phyloP scores from a whole-genome alignment of 2,888 invertebrate species.

The Parnassius orleans region DNA sequence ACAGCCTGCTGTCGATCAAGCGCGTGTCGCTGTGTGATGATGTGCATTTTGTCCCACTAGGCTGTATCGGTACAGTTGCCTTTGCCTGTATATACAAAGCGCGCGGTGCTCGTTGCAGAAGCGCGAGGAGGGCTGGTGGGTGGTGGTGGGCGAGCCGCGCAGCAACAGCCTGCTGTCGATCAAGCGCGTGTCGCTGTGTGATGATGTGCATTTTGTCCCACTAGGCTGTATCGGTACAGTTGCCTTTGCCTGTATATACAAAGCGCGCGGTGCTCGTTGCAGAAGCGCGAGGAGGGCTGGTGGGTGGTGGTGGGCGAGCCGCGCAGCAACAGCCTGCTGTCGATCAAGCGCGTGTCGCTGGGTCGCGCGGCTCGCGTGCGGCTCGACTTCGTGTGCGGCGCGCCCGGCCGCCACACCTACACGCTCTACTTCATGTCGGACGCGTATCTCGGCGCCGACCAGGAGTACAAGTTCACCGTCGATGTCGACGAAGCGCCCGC shows the following conservation, averaged over 20 bases:
- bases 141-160: conserved; percentile 98
- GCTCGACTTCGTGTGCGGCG: conserved; percentile 96
- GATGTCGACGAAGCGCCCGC: conserved; percentile 83
- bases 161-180: conserved; percentile 97
- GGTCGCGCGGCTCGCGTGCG: conserved; percentile 93
- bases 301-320: conserved; percentile 48
- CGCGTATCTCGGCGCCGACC: conserved; percentile 99
- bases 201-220: too few species aligned
- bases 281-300: conserved; percentile 96
- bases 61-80: too few species aligned
- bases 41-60: too few species aligned
- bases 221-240: too few species aligned
- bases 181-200: conserved; percentile 95
- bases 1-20: conserved; percentile 98
- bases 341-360: conserved; percentile 93
- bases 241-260: conserved; percentile 16
- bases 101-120: conserved; percentile 75
- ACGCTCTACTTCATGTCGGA: conserved; percentile 99
- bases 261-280: conserved; percentile 29
- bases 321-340: conserved; percentile 47
- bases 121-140: conserved; percentile 98
- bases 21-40: conserved; percentile 90
- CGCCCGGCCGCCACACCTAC: conserved; percentile 93
- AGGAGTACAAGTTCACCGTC: conserved; percentile 97
- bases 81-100: conserved; percentile 27